Base-by-base conservation (phyloP, 2,113 vertebrate species). In the Oncorhynchus mykiss region DNA sequence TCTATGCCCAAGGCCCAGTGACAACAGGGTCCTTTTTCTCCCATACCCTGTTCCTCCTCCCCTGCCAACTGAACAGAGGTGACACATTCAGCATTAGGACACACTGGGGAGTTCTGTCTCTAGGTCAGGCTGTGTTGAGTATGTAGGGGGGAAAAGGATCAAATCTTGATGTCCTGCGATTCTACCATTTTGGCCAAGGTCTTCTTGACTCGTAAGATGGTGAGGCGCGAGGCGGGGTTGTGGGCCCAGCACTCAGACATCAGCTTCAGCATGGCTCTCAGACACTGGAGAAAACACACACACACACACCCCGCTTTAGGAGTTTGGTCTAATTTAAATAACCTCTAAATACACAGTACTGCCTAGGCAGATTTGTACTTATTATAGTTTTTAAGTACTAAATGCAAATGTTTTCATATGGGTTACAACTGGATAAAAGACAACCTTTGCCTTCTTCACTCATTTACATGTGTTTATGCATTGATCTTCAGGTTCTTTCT, bases 131-230 rank as follows among this genome's bases (percentile, higher is more conserved):
- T 62, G 51, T 60, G 67, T 69, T 20, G 24, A 27, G 67, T 69
- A 39, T 9, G 24, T 45, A 45, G 34, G 9, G 67, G 67, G 27
- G 79, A 64, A 67, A 45, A 45, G 39, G 39, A 81, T 99, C 95
- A 99, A 88, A 99, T 98, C 91, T 99, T 99, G 87, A 99, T 97
- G 84, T 99, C 98, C 88, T 99, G 98, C 8, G 96, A 96, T 89
- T 99, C 97, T 72, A 99, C 97, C 98, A 99, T 99, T 93, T 99
- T 99, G 87, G 96, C 96, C 68, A 99, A 95, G 0, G 97, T 98
- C 92, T 99, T 99, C 95, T 99, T 99, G 80, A 99, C 96, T 79
- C 98, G 93, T 81, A 99, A 90, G 51, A 96, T 95, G 65, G 98
- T 99, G 70, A 99, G 95, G 72, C 98, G 96, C 1, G 97, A 99